These are phyloP conservation scores for Myrmophylax atrothorax DNA, from an alignment of 2,113 vertebrate species.

Conservation along the genomic window DNA sequence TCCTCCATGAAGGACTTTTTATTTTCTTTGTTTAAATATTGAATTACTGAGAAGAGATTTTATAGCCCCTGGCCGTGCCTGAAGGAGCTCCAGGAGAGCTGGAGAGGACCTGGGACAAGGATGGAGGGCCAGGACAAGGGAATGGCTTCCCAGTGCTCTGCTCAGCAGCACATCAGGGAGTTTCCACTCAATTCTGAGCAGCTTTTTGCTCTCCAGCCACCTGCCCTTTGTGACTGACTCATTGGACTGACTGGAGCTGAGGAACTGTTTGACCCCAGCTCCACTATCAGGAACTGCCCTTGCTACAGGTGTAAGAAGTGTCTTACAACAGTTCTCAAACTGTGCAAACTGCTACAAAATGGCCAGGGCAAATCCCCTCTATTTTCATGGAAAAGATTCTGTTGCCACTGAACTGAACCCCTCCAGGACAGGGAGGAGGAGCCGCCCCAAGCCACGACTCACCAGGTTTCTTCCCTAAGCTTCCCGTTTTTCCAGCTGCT, in stretches of 20 bases:
- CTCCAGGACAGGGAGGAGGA: conserved; percentile 28
- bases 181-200: neutral
- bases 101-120: neutral
- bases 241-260: neutral
- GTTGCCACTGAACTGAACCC: neutral
- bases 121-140: neutral
- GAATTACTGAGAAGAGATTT: neutral
- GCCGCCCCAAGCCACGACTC: conserved; percentile 57
- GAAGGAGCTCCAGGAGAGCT: neutral
- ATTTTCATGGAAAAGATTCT: neutral
- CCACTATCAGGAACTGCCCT: neutral
- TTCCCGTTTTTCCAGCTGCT: conserved; percentile 92
- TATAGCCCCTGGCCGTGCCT: neutral
- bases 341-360: neutral
- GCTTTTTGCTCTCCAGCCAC: neutral
- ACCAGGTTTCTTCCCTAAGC: conserved; percentile 98
- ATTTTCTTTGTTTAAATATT: neutral
- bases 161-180: neutral
- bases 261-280: neutral
- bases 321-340: neutral
- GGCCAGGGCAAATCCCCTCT: neutral
- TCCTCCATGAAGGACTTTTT: neutral
- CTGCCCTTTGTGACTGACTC: neutral
- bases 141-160: neutral
- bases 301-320: neutral